Percentiles rank a stretch among this genome's conserved stretches.
Evolutionary conservation across 2,888 invertebrate species (phyloP).

Genomic region (Oscheius onirici): DNA sequence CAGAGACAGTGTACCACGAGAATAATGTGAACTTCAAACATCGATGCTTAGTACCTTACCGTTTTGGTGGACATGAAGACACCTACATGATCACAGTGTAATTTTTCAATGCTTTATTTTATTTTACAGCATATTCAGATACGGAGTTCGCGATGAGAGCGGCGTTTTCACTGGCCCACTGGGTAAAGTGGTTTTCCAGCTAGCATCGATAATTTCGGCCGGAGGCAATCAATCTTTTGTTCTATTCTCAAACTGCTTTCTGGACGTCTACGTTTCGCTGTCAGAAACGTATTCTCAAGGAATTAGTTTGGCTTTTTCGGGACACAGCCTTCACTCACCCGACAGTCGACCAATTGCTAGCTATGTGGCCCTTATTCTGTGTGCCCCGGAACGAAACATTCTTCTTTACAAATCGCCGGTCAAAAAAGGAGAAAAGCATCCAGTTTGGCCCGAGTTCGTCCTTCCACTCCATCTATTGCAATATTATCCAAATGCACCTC

Average conservation of each 20-base stretch:
- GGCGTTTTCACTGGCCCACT: slow-evolving; percentile 11
- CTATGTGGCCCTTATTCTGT: slow-evolving; percentile 49
- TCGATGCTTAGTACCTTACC: slow-evolving; percentile 34
- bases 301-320: slow-evolving; percentile 47
- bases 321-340: slow-evolving; percentile 44
- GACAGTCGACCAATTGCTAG: slow-evolving; percentile 46
- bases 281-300: slow-evolving; percentile 45
- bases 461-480: slow-evolving; percentile 54
- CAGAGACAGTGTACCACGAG: slow-evolving; percentile 44
- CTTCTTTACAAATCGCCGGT: slow-evolving; percentile 42
- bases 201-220: slow-evolving; percentile 1
- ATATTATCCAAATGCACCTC: slow-evolving; percentile 26
- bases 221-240: background rate
- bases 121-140: slow-evolving; percentile 6
- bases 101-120: slow-evolving; percentile 6
- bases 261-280: slow-evolving; percentile 38
- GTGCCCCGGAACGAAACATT: slow-evolving; percentile 33
- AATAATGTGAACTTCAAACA: slow-evolving; percentile 35
- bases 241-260: slow-evolving; percentile 3
- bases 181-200: slow-evolving; percentile 10
- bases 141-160: slow-evolving; percentile 21
- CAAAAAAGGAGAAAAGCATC: slow-evolving; percentile 15
- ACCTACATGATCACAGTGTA: slow-evolving; percentile 37
- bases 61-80: slow-evolving; percentile 39
- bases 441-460: slow-evolving; percentile 56